Conservation (phyloP, 2,113 vertebrate species). For the Rattus rattus region DNA sequence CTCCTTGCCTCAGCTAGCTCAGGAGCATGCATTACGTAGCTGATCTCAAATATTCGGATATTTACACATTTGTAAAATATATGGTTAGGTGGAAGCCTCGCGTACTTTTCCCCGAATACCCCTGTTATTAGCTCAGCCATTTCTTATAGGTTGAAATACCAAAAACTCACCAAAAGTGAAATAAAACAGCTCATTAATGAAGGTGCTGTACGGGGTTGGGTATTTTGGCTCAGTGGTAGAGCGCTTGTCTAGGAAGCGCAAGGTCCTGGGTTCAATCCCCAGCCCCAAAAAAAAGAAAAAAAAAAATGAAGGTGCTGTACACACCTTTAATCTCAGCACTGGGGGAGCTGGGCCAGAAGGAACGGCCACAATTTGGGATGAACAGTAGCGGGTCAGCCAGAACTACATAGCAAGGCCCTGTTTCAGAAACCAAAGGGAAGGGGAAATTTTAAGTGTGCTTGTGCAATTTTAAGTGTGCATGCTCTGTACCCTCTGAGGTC, state of each 20-base stretch:
- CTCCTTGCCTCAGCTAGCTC: neutral
- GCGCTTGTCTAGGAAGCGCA: no score
- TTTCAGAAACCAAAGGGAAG: neutral
- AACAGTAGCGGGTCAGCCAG: neutral
- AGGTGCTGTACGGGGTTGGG: no score
- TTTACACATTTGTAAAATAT: neutral
- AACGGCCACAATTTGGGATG: neutral
- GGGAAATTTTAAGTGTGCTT: neutral
- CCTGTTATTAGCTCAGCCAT: neutral
- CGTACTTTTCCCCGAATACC: neutral
- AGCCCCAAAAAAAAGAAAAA: no score
- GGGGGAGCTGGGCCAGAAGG: neutral
- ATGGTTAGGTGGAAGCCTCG: neutral
- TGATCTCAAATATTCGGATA: neutral
- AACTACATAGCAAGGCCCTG: no score
- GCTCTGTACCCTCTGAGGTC: neutral
- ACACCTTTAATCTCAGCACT: no score
- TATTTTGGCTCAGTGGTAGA: no score
- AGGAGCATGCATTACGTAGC: neutral
- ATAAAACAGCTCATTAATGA: neutral
- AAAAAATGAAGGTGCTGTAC: neutral
- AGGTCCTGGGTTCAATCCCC: no score
- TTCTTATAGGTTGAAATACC: conserved; percentile 1
- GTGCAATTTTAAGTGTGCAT: neutral
- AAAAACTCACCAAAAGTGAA: neutral